Evolutionary conservation across 2,113 vertebrate genomes (phyloP).

Genomic region (Turdus rufiventris): DNA sequence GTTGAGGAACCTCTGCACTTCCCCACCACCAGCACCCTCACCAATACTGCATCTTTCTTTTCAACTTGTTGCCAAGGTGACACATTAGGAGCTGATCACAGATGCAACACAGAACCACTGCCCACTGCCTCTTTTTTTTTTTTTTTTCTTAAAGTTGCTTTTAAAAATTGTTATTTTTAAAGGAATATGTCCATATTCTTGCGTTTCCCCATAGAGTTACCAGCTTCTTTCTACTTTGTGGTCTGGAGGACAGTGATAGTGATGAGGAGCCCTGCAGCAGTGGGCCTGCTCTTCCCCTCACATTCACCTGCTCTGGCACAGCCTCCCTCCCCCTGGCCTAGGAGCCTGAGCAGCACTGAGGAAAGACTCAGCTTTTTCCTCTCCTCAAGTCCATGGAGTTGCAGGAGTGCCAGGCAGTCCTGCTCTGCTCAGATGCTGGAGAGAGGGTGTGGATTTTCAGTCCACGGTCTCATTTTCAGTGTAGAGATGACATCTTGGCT

Average conservation of each 20-base stretch:
- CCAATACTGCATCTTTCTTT: background rate
- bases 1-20: background rate
- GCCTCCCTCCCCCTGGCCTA: background rate
- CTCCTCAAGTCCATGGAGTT: background rate
- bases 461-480: background rate
- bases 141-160: background rate
- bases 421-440: background rate
- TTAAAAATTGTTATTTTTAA: background rate
- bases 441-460: background rate
- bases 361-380: background rate
- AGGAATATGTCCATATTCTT: background rate
- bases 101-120: background rate
- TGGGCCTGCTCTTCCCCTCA: background rate
- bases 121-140: background rate
- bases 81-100: background rate
- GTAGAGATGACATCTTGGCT: background rate
- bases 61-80: background rate
- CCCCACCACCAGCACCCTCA: background rate
- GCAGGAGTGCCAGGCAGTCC: background rate
- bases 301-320: background rate
- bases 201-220: background rate
- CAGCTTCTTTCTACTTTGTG: background rate
- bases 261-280: background rate
- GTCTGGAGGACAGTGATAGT: background rate
- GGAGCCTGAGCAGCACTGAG: background rate